phyloP scores from a whole-genome alignment of 2,797 vertebrate genomes.

The Characodon lateralis region DNA sequence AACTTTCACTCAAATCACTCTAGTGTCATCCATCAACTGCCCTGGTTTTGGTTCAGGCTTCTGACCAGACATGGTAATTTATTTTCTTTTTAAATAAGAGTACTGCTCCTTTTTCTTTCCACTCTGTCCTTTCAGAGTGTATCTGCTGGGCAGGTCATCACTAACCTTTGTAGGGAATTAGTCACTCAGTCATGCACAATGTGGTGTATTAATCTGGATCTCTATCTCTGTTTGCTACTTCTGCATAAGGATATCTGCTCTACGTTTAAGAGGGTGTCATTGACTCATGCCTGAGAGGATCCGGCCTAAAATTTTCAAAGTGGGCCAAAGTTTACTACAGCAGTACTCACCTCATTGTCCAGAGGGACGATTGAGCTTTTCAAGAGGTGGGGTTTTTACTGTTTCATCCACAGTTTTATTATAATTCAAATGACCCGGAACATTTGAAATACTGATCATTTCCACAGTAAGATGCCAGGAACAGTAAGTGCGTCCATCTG shows the following conservation, averaged over 20 bases:
- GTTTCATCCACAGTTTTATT: slow-evolving; percentile 50
- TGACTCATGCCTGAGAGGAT: slow-evolving; percentile 63
- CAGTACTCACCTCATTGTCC: slow-evolving; percentile 41
- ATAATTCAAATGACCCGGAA: slow-evolving; percentile 41
- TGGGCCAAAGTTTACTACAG: slow-evolving; percentile 42
- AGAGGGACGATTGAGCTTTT: slow-evolving; percentile 36
- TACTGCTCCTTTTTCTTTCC: neutral
- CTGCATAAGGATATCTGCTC: slow-evolving; percentile 47
- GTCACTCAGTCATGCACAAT: neutral
- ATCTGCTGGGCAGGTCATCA: neutral
- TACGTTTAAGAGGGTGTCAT: slow-evolving; percentile 33
- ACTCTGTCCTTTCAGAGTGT: neutral
- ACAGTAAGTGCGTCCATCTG: neutral
- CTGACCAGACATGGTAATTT: slow-evolving; percentile 16
- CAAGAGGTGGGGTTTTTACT: slow-evolving; percentile 47
- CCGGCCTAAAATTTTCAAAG: slow-evolving; percentile 36
- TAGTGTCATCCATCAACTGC: neutral
- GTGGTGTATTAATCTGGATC: neutral
- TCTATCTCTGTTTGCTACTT: slow-evolving; percentile 46
- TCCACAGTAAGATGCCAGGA: slow-evolving; percentile 14
- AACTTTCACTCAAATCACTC: neutral
- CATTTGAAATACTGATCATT: slow-evolving; percentile 11
- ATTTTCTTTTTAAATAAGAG: neutral
- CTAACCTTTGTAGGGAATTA: neutral
- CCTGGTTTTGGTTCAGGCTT: slow-evolving; percentile 8